Base-by-base conservation (phyloP, 2,888 invertebrate genomes). In the Platerodrilus igneus region DNA sequence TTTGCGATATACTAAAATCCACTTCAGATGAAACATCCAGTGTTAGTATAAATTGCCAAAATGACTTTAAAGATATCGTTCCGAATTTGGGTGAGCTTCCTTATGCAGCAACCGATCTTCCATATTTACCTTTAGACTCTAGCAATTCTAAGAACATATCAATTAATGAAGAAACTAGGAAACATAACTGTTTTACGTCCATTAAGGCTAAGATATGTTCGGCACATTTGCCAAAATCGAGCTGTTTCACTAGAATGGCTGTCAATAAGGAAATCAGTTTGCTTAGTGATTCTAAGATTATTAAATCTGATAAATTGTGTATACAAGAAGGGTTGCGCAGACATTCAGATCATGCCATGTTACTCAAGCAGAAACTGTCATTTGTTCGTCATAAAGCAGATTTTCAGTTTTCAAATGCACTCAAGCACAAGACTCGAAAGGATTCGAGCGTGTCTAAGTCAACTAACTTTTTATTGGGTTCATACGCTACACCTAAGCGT, bases 171-270 rank as follows among this genome's bases (percentile, higher is more conserved):
- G 55, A 56, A 42, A 46, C 45, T 31, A 57, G 62, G 56, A 61
- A 56, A 41, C 62, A 63, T 47, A 67, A 66, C 51, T 64, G 68
- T 10, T 67, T 68, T 43, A 66, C 68, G 25, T 63, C 63, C 34
- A 50, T 69, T 25, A 69, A 67, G 55, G 66, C 67, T 9, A 69
- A 69, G 59, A 51, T 69, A 52, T 69, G 68, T 58, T 68, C 69
- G 48, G 66, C 68, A 22, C 69, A 70, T 53, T 53, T 69, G 50
- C 66, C 68, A 39, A 69, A 68, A 55, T 62, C 66, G 31, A 60
- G 62, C 49, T 68, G 67, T 52, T 52, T 68, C 41, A 66, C 67
- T 3, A 59, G 64, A 50, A 59, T 69, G 47, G 68, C 70, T 19
- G 66, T 69, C 13, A 69, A 69, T 47, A 68, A 67, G 57, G 66